These are phyloP conservation scores for Stratiomys singularior DNA, from an alignment of 2,888 invertebrate species.

Conservation along the genomic window DNA sequence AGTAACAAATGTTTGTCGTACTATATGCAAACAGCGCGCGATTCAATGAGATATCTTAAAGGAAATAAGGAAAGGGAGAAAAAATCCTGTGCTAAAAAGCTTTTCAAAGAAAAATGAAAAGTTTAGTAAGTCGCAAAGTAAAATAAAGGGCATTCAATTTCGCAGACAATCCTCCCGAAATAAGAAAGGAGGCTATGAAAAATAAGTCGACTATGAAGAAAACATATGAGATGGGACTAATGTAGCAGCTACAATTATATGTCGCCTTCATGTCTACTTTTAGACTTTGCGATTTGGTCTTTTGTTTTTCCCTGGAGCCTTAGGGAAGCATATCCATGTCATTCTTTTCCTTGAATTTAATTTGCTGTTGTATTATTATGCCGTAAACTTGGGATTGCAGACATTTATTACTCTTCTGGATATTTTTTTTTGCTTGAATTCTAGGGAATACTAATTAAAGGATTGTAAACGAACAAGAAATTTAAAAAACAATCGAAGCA, in stretches of 20 bases:
- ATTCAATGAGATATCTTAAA: conserved; percentile 24
- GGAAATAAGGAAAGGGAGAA: not conserved
- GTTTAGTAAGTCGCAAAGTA: conserved; percentile 44
- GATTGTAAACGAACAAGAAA: no score
- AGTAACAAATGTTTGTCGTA: no score
- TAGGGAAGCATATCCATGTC: no score
- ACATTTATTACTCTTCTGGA: not conserved
- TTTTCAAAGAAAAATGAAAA: conserved; percentile 46
- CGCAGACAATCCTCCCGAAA: conserved; percentile 20
- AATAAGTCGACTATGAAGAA: conserved; percentile 26
- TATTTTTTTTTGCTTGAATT: no score
- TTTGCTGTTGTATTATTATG: conserved; percentile 3
- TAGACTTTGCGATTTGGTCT: conserved; percentile 4
- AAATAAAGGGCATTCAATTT: conserved; percentile 42
- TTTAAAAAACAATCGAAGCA: no score
- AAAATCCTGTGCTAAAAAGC: conserved; percentile 35
- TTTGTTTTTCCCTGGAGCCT: not conserved
- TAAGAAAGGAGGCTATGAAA: conserved; percentile 25
- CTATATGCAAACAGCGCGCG: conserved; percentile 32
- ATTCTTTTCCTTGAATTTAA: conserved; percentile 1
- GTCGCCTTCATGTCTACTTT: conserved; percentile 36
- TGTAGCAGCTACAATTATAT: conserved; percentile 45
- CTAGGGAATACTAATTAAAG: no score
- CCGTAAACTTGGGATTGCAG: not conserved
- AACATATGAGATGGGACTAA: conserved; percentile 44